Percentiles rank a stretch among this genome's conserved stretches.
phyloP scores from a whole-genome alignment of 2,113 vertebrate species.

The Ailurus styani region DNA sequence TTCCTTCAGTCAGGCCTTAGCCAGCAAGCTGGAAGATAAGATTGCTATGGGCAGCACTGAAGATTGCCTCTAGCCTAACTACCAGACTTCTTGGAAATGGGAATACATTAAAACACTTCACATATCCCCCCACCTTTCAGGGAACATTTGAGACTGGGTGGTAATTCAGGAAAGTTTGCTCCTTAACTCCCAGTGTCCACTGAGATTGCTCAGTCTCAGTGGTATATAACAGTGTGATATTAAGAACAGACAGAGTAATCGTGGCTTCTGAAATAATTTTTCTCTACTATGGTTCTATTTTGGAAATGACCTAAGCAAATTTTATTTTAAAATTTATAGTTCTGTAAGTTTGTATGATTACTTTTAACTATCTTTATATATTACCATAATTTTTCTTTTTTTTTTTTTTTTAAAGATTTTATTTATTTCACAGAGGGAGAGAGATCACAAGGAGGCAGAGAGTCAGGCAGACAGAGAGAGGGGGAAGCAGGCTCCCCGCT shows the following conservation, averaged over 20 bases:
- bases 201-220: background rate
- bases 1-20: background rate
- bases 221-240: background rate
- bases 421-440: too few relatives aligned
- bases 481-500: too few relatives aligned
- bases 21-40: background rate
- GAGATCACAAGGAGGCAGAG: too few relatives aligned
- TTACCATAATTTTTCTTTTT: background rate
- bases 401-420: too few relatives aligned
- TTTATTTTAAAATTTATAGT: background rate
- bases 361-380: background rate
- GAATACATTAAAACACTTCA: slow-evolving; percentile 2
- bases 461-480: too few relatives aligned
- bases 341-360: background rate
- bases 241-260: background rate
- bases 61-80: background rate
- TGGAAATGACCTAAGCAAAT: background rate
- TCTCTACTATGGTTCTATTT: background rate
- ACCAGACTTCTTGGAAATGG: background rate
- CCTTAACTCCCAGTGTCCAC: background rate
- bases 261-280: background rate
- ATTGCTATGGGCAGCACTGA: background rate
- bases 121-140: background rate
- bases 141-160: background rate
- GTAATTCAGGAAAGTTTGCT: background rate